These are phyloP conservation scores for Melikaiella ostensackeni DNA, from an alignment of 2,888 invertebrate species.

Conservation along the genomic window DNA sequence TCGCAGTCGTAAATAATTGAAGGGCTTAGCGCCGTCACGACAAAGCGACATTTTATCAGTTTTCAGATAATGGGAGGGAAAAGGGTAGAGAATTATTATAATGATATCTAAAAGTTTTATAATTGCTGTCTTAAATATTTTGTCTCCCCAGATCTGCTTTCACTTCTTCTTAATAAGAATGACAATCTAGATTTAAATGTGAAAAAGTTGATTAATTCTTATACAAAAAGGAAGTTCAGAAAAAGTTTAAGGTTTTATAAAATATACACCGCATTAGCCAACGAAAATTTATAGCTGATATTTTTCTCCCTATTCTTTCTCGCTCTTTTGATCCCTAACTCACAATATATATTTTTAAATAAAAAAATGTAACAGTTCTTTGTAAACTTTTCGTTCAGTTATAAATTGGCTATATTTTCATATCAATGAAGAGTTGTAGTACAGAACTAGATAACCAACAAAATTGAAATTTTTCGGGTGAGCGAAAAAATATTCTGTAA, in stretches of 20 bases:
- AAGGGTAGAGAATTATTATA: slow-evolving; percentile 15
- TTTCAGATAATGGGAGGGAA: slow-evolving; percentile 17
- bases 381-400: neutral
- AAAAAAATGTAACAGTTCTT: neutral
- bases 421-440: too few species aligned
- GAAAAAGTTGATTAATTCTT: neutral
- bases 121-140: slow-evolving; percentile 6
- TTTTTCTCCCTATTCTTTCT: slow-evolving; percentile 18
- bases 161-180: neutral
- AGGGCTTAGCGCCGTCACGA: slow-evolving; percentile 29
- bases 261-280: slow-evolving; percentile 13
- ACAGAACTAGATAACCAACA: too few species aligned
- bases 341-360: slow-evolving; percentile 1
- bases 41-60: slow-evolving; percentile 37
- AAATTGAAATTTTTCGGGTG: too few species aligned
- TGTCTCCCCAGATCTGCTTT: neutral
- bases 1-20: slow-evolving; percentile 21
- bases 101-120: slow-evolving; percentile 11
- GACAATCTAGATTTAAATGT: neutral
- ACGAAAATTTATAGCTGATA: slow-evolving; percentile 31
- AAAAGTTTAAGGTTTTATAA: slow-evolving; percentile 8
- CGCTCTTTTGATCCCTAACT: neutral
- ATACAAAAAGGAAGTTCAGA: neutral
- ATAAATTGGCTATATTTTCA: neutral
- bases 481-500: too few species aligned